These are phyloP conservation scores for Ashinkailepas kermadecensis DNA, from an alignment of 2,888 invertebrate genomes.

Conservation along the genomic window DNA sequence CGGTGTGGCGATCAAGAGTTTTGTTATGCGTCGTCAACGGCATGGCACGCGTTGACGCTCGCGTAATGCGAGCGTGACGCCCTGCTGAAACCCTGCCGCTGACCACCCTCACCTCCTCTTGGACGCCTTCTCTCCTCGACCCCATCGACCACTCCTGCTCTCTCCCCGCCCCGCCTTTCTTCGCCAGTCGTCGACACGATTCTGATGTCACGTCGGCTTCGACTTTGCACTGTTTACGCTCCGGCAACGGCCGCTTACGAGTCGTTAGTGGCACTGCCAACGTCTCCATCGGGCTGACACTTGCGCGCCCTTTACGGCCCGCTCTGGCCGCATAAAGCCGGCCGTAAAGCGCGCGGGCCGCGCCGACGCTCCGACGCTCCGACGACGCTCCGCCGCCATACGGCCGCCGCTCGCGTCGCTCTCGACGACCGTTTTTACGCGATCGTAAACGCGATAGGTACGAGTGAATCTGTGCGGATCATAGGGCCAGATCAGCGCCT, in stretches of 20 bases:
- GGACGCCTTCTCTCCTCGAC: too few species aligned
- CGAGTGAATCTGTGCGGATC: not conserved
- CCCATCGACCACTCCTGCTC: too few species aligned
- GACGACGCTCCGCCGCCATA: not conserved
- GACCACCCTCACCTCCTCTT: too few species aligned
- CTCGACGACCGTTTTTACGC: not conserved
- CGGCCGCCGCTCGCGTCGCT: not conserved
- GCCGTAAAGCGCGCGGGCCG: not conserved
- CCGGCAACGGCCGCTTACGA: not conserved
- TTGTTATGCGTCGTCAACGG: too few species aligned
- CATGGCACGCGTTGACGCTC: too few species aligned
- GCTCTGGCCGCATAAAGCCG: not conserved
- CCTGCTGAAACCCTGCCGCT: too few species aligned
- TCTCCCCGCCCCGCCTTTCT: too few species aligned
- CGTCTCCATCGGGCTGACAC: constrained; percentile 4
- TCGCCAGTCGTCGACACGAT: too few species aligned
- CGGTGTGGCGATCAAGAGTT: too few species aligned
- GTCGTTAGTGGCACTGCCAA: not conserved
- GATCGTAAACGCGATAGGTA: not conserved
- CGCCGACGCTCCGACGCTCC: not conserved
- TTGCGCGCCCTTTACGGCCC: not conserved
- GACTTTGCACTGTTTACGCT: not conserved
- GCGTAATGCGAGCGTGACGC: too few species aligned
- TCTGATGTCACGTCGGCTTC: too few species aligned
- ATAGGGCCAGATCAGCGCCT: not conserved